Base-by-base conservation (phyloP, 2,888 invertebrate species). In the Psococerastis gibbosa region DNA sequence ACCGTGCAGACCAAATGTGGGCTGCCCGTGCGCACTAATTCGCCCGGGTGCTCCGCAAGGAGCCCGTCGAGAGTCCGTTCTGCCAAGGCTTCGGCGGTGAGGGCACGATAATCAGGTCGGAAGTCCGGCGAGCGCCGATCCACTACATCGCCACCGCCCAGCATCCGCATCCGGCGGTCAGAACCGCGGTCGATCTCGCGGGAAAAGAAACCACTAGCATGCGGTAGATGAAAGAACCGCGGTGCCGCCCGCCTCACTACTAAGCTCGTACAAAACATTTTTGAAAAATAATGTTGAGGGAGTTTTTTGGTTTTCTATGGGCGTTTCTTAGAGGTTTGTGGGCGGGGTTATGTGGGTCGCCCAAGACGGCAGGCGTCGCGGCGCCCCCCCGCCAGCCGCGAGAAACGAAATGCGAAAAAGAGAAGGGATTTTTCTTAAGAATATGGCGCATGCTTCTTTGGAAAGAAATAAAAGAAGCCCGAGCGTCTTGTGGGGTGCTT, bases 11-110 rank as follows among this genome's bases (percentile, higher is more conserved):
- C 80, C 61, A 95, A 80, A 67, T 89, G 82, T 2, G 92, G 92
- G 57, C 83, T 78, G n/a, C 94, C 95, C 51, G 97, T 97, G 58
- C 89, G 73, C 47, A 92, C 79, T 51, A 95, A 66, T 64, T 89
- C 88, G 15, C 89, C 91, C 2, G 89, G 88, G 65, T 91, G 89
- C 57, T 91, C 89, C 43, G 85, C 80, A 47, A 91, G 64, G 48
- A 87, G 67, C 42, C 83, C 81, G 58, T 85, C 85, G 49, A 87
- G 64, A 2, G 87, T 84, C 50, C 85, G 69, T 57, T 88, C 87
- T 38, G 84, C 81, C 50, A 87, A 63, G 41, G 82, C 68, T 59
- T 85, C 85, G 4, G 84, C 83, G 18, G 84, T 84, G 60, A 85
- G 20, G 4, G 38, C 38, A n/a, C 22, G 38, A 20, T 18, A 38